Conservation (phyloP, 2,113 vertebrate species). For the Microtus ochrogaster region DNA sequence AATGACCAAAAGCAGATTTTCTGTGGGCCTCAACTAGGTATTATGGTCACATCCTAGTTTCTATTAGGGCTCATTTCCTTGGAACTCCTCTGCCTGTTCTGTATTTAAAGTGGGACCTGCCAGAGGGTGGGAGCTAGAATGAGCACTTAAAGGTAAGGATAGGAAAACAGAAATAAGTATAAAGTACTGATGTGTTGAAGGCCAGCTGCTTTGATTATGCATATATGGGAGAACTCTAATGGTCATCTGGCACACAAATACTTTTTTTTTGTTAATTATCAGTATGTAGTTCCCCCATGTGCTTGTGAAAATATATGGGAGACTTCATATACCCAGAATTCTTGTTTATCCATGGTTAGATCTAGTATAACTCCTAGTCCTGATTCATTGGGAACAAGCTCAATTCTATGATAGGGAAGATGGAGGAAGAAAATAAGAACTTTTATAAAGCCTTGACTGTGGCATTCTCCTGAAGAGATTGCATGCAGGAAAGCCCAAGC, state of each 20-base stretch:
- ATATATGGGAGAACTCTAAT: neutral
- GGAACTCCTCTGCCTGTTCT: constrained; percentile 49
- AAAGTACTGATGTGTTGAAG: constrained; percentile 31
- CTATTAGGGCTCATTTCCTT: constrained; percentile 55
- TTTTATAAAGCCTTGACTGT: constrained; percentile 33
- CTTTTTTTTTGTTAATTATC: constrained; percentile 42
- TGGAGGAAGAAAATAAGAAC: constrained; percentile 36
- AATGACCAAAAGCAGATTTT: constrained; percentile 49
- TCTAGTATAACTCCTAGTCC: neutral
- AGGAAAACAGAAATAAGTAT: neutral
- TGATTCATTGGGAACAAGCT: constrained; percentile 14
- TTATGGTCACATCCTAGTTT: neutral
- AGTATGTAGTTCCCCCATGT: neutral
- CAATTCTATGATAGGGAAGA: neutral
- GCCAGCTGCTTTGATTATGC: neutral
- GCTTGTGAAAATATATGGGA: constrained; percentile 44
- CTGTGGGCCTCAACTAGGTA: constrained; percentile 9
- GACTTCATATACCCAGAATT: neutral
- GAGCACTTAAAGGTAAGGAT: neutral
- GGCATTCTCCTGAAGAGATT: constrained; percentile 53
- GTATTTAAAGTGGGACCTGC: neutral
- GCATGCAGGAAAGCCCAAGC: constrained; percentile 8
- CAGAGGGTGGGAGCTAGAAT: neutral
- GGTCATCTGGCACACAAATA: constrained; percentile 15
- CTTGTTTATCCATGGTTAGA: constrained; percentile 32